Base-by-base conservation (phyloP, 2,888 invertebrate genomes). In the Dryocosmus kuriphilus region DNA sequence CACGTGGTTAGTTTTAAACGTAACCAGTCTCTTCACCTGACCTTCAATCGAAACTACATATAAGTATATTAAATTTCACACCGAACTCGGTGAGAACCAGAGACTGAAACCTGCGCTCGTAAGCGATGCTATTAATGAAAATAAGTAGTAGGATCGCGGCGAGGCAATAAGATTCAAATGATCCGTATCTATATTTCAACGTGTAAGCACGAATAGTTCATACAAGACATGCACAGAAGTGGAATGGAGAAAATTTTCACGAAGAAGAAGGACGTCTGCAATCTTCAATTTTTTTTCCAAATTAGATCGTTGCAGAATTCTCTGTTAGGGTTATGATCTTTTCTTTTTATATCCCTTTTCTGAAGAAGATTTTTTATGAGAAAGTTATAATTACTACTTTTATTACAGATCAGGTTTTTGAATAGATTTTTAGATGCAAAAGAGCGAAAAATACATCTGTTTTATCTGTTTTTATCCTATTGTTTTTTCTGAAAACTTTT, bases 121-220 rank as follows among this genome's bases (percentile, higher is more conserved):
- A 77, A 79, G 78, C 80, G 62, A 79, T 63, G 75, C 74, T 19
- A 41, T 75, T 61, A 27, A 71, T 67, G 32, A 57, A 63, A 76
- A 63, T 63, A 63, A 76, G 57, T 63, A 63, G 27, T 61, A 51
- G 61, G 62, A 61, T n/a, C 32, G 24, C 61, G 41, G 41, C 41
- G 41, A 41, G 46, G 77, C 67, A 74, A n/a, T n/a, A 81, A 80
- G 77, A 76, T 79, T 74, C 74, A 73, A 81, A 62, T 24, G 75
- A 81, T 77, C 78, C 78, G 65, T 76, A 75, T 75, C 32, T 67
- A 62, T 78, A 80, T 79, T 76, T 73, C 74, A 77, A 80, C 57
- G 77, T 57, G 74, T 76, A 81, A 81, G 80, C 78, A 77, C 76
- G 75, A 81, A 74, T 67, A 62, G 24, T 60, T 60, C 60, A 60